Percentiles rank a stretch among this genome's conserved stretches.
Evolutionary conservation across 2,113 vertebrate species (phyloP).

Genomic region (Tylochromis polylepis): DNA sequence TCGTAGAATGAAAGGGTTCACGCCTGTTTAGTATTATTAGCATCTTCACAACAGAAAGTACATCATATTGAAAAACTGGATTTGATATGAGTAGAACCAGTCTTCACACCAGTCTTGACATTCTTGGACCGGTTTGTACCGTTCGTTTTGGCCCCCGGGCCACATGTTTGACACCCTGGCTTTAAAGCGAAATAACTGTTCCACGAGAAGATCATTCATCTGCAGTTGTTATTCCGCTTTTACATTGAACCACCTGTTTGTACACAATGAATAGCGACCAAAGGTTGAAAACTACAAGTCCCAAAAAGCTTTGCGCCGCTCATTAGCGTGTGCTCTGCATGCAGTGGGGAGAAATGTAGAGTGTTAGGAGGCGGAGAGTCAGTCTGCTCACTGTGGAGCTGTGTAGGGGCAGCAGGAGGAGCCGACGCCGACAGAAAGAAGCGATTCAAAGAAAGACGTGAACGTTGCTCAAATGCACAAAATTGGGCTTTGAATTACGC

Average conservation of each 20-base stretch:
- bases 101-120: neutral
- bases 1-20: neutral
- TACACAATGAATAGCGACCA: neutral
- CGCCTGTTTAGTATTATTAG: neutral
- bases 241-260: neutral
- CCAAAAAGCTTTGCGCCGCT: conserved; percentile 48
- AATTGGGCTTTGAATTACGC: neutral
- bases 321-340: conserved; percentile 29
- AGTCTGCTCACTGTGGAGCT: conserved; percentile 42
- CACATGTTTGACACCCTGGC: neutral
- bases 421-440: conserved; percentile 43
- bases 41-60: neutral
- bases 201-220: neutral
- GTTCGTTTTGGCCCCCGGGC: neutral
- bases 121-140: neutral
- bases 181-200: neutral
- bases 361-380: conserved; percentile 67
- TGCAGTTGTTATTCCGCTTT: too few species aligned
- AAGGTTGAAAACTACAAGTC: conserved; percentile 44
- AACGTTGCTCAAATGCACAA: conserved; percentile 12
- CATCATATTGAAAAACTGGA: neutral
- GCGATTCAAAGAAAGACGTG: conserved; percentile 40
- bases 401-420: conserved; percentile 68
- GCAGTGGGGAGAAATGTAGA: conserved; percentile 34
- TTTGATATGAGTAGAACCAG: neutral